Evolutionary conservation across 2,113 vertebrate species (phyloP), one percentile per base, ranked within the genome.

Genomic region (Ivindomyrus marchei): DNA sequence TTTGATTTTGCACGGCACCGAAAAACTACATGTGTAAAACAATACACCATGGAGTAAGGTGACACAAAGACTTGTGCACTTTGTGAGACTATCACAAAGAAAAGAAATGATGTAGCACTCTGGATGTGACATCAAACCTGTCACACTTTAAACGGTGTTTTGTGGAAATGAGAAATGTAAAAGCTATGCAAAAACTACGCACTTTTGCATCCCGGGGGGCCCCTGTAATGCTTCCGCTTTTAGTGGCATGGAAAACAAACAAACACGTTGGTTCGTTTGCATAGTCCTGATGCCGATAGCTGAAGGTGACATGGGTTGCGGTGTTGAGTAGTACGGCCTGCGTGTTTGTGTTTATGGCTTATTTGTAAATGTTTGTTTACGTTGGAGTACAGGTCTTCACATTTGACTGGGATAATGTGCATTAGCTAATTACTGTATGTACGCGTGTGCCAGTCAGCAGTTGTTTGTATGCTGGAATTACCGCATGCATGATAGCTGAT

Each of bases 401-500:
- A 58, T 24, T 58, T 11, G 84, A 49, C 36, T 49, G 56, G 10
- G 47, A 15, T 62, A 52, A 49, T 52, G 83, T 50, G 49, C 46
- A 13, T 88, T 31, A 85, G 45, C 21, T 47, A 31, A 47, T 86
- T 6, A 19, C 21, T 15, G 83, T 84, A 19, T 88, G 84, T 70
- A 56, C 74, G 66, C 87, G 77, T 87, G 87, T 89, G 45, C 17
- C 36, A 77, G 87, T 45, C 77, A 58, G 77, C 83, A 88, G 89
- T 87, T 85, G 80, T 85, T 85, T 80, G 74, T 19, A 89, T 50
- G 87, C 85, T n/a, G 74, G 58, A 89, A 56, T 77, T 90, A 70
- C 89, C 85, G 86, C 89, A 92, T 92, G 91, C 58, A 88, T 93
- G 94, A 93, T 93, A 94, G 95, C 95, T 96, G 95, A 96, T 96